These are phyloP conservation scores for Brachyalestes nurse DNA, from an alignment of 2,797 vertebrate species.

Conservation along the genomic window DNA sequence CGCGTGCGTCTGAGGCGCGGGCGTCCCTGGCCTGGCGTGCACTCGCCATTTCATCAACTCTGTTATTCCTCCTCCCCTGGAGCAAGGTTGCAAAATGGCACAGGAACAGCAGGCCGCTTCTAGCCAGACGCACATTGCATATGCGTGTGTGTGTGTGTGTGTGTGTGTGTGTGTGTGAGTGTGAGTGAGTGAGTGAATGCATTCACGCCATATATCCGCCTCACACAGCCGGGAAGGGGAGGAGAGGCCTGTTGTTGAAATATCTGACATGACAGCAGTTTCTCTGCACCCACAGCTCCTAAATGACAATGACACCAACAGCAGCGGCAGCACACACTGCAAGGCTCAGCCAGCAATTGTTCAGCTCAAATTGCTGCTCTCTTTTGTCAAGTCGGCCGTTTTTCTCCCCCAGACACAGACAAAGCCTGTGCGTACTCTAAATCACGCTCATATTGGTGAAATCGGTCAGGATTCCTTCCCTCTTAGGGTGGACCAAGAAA, in stretches of 20 bases:
- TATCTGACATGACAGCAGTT: slow-evolving; percentile 62
- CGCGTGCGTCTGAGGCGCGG: slow-evolving; percentile 37
- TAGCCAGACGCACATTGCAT: slow-evolving; percentile 32
- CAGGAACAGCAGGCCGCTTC: slow-evolving; percentile 64
- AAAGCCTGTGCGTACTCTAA: slow-evolving; percentile 35
- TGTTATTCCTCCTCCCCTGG: slow-evolving; percentile 73
- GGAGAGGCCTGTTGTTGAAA: slow-evolving; percentile 53
- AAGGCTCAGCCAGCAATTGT: slow-evolving; percentile 44
- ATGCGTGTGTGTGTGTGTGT: slow-evolving; percentile 14
- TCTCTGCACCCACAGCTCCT: slow-evolving; percentile 57
- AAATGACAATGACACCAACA: slow-evolving; percentile 52
- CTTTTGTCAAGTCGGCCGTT: slow-evolving; percentile 46
- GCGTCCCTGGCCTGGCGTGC: slow-evolving; percentile 63
- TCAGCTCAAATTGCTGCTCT: slow-evolving; percentile 51
- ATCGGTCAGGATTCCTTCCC: neutral
- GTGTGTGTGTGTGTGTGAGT: slow-evolving; percentile 9
- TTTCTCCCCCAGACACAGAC: slow-evolving; percentile 21
- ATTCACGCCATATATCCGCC: slow-evolving; percentile 29
- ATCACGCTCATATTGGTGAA: slow-evolving; percentile 43
- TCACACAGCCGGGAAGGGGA: slow-evolving; percentile 57
- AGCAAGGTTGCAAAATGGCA: slow-evolving; percentile 67
- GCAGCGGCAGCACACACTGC: slow-evolving; percentile 38
- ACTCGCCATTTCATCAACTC: slow-evolving; percentile 73
- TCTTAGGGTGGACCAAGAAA: neutral
- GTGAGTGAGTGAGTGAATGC: slow-evolving; percentile 5